Base-by-base conservation (phyloP, 2,888 invertebrate species). In the Scaptomyza caliginosa region DNA sequence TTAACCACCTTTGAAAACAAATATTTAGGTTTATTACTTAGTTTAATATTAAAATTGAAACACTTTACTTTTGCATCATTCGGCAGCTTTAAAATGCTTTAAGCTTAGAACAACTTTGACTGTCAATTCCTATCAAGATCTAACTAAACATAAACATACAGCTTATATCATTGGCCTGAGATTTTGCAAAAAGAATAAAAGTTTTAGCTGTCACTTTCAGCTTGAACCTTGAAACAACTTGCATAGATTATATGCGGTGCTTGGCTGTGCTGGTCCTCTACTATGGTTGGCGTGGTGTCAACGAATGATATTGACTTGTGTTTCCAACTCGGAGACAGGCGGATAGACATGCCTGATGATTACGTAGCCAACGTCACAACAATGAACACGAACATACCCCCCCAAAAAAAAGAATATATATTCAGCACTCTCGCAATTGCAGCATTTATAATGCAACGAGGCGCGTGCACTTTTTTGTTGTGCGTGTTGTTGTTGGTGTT, bases 391-490 rank as follows among this genome's bases (percentile, higher is more conserved):
- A 23, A 32, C 42, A 54, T 38, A 32, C 11, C 34, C 8, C 16
- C 7, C 17, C 11, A 43, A 42, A 46, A 30, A 54, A 42, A 36
- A 57, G 51, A 23, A 52, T 39, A 71, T 54, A 75, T 69, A 16
- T 63, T 60, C 67, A 71, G 82, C 82, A 82, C 82, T 82, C 77
- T 64, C 55, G 60, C 72, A 82, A 81, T 85, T 81, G 81, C 85
- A 51, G 54, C 67, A 85, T 85, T 82, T 82, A 82, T 82, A 82
- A 82, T 82, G 85, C 85, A 85, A 59, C 66, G 72, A 64, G 66
- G 66, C 72, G 85, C 79, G 74, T 59, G 67, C 76, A 66, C 16
- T 40, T 40, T 46, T 42, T 26, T 59, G 40, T 28, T 30, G 7
- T 30, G 3, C 38, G 26, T 67, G 36, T 38, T 50, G 46, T 58